Evolutionary conservation across 2,888 invertebrate genomes (phyloP).

Genomic region (Drosophila incognita): DNA sequence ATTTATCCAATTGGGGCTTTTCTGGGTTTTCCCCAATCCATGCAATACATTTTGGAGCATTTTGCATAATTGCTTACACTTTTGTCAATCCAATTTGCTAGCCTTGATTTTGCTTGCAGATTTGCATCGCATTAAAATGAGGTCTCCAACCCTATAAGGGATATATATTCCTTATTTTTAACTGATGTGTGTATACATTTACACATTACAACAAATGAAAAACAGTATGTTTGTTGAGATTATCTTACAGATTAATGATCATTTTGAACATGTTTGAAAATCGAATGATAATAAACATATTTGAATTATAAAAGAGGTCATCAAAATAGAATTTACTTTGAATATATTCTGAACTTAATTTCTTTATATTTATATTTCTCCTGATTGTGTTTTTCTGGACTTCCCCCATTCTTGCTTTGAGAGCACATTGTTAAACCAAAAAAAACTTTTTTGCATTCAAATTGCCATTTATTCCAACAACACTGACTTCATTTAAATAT

Average conservation of each 20-base stretch:
- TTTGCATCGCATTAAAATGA: too few species aligned
- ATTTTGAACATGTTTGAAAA: not conserved
- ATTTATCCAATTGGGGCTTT: not conserved
- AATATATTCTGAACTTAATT: not conserved
- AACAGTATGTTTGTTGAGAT: too few species aligned
- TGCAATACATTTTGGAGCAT: not conserved
- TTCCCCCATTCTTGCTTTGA: not conserved
- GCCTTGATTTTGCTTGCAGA: not conserved
- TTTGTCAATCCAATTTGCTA: not conserved
- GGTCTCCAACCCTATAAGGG: too few species aligned
- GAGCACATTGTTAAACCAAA: too few species aligned
- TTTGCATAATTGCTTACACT: not conserved
- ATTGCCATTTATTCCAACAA: not conserved
- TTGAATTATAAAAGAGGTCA: not conserved
- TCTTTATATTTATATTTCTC: not conserved
- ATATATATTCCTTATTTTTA: too few species aligned
- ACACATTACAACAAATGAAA: too few species aligned
- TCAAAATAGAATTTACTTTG: not conserved
- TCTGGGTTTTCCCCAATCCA: not conserved
- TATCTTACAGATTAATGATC: too few species aligned
- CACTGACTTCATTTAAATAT: not conserved
- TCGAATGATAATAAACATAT: not conserved
- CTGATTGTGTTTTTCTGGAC: not conserved
- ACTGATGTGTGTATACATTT: too few species aligned
- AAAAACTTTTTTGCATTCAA: not conserved